Base-by-base conservation (phyloP, 2,888 invertebrate species). In the Drosophila merina region DNA sequence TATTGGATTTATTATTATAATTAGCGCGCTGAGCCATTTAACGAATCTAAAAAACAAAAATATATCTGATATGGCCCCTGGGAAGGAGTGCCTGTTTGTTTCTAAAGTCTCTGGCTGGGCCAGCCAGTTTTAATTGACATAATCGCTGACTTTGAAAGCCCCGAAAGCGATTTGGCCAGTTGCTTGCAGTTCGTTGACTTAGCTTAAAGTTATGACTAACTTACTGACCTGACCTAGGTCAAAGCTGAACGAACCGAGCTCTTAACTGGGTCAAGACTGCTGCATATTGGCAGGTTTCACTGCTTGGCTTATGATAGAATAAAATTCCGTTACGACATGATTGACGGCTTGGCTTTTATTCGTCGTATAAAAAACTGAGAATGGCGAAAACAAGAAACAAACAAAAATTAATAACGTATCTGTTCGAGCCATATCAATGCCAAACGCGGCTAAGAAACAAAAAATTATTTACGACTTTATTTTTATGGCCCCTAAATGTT, bases 1-100 rank as follows among this genome's bases (percentile, higher is more conserved):
- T 83, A 86, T 88, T 88, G 81, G 74, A 83, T 80, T 83, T 76
- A 76, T 84, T 76, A 84, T 80, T 74, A 76, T 80, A 80, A 82
- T 84, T 77, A 76, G 70, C 68, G 74, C 70, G 77, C 77, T 72
- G 66, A 58, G 75, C 69, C 70, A 76, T 73, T 83, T 79, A 74
- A 57, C 71, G 54, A 69, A 73, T 59, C 71, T 52, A 51, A 38
- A 60, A 36, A 51, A 30, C 40, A 54, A 45, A 44, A 40, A 47
- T 40, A 70, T 28, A 55, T 70, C 60, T 48, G 56, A 54, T 52
- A 42, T 20, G 31, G 44, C 33, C 70, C 26, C 36, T n/a, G 42
- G 36, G 51, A 9, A 10, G 56, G 47, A 48, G 47, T 47, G 36
- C 57, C 36, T 36, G 36, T 36, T 36, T 36, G 36, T 6, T n/a